phyloP scores from a whole-genome alignment of 2,113 vertebrate genomes.

The Elaphurus davidianus region DNA sequence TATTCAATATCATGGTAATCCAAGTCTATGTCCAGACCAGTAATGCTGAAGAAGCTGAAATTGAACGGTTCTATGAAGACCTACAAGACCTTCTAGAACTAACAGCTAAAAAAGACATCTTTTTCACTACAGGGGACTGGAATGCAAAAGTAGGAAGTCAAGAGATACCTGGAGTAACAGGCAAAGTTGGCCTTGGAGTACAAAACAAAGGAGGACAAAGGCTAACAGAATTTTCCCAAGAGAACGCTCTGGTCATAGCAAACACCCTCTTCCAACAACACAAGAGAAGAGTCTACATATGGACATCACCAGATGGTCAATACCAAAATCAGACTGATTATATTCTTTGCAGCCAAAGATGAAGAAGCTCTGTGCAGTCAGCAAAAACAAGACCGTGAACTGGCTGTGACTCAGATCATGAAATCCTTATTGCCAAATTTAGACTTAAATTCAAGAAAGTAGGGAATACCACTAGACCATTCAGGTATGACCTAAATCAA shows the following conservation, averaged over 20 bases:
- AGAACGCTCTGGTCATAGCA: fast-evolving
- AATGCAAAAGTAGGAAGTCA: not conserved
- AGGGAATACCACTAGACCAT: not conserved
- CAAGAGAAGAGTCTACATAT: not conserved
- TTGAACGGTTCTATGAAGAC: not conserved
- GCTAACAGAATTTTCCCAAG: not conserved
- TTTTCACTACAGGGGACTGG: not conserved
- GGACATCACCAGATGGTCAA: not conserved
- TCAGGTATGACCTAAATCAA: not conserved
- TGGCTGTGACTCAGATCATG: not conserved
- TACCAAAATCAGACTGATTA: not conserved
- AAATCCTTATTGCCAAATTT: not conserved
- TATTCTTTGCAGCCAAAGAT: not conserved
- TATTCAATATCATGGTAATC: not conserved
- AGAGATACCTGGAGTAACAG: not conserved
- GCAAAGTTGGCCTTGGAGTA: not conserved
- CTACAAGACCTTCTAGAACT: not conserved
- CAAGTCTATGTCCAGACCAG: not conserved
- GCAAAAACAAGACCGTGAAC: not conserved
- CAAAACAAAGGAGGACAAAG: not conserved
- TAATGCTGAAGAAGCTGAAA: not conserved
- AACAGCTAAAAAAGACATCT: not conserved
- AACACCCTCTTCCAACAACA: not conserved
- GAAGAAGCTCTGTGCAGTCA: not conserved
- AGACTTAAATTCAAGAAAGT: not conserved